Base-by-base conservation (phyloP, 2,113 vertebrate genomes). In the Crypturellus undulatus region DNA sequence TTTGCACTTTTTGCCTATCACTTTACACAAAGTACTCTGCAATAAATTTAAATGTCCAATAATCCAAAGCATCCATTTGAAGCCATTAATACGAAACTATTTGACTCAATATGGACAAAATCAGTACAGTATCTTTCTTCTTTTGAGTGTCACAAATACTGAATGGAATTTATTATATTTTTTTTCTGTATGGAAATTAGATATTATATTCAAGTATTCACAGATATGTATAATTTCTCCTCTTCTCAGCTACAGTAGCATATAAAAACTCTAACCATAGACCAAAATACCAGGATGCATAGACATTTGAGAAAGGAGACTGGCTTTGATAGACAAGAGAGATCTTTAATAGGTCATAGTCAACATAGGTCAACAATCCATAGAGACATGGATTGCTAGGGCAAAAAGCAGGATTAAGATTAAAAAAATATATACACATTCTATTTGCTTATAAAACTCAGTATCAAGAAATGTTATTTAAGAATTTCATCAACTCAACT, bases 371-470 rank as follows among this genome's bases (percentile, higher is more conserved):
- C 45, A 47, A 47, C 45, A 47, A 47, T 47, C 45, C 19, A 47
- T 16, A 58, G 54, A 75, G 11, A 73, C 10, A 45, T 3, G 10
- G 16, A 36, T 22, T 78, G 9, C 38, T 38, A 92, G 71, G 32
- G n/a, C 36, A 94, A 87, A 43, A 8, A 84, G 58, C 26, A 89
- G 21, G 24, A 84, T 72, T 49, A 72, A 85, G 79, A 52, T 18
- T 60, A 69, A 90, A 15, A 84, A 28, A 65, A 69, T n/a, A n/a
- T n/a, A 89, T 10, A 84, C 21, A 0, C 22, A 71, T 56, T 68
- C 38, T 47, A 32, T 56, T 87, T 79, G 30, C 16, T n/a, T 52
- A 64, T 68, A 88, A 81, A 69, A 14, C 47, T 84, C 67, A 60
- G 54, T 62, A 36, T 6, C 21, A 72, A 70, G 47, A 91, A 89